Base-by-base conservation (phyloP, 2,888 invertebrate species). In the Oxycera nigricornis region DNA sequence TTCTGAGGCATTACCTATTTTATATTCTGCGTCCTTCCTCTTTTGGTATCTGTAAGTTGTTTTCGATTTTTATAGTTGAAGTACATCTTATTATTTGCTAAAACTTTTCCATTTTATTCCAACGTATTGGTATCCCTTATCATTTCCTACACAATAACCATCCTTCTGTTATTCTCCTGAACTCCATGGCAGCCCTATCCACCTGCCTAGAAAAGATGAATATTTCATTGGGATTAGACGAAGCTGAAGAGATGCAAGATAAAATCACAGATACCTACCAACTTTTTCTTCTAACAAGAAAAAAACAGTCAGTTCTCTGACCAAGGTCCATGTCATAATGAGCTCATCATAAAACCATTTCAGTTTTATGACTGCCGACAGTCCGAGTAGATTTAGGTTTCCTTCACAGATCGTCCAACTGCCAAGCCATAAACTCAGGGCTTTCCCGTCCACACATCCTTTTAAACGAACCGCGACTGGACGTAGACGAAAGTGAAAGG, bases 341-440 rank as follows among this genome's bases (percentile, higher is more conserved):
- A 70, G 52, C 70, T 70, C 52, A 70, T 70, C 70, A 70, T 70
- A 70, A 70, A 70, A 70, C 35, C 72, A 72, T 72, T 72, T 72
- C 28, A 55, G 41, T 39, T 39, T 59, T 39, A 41, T n/a, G 57
- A 41, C 39, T 72, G 57, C 57, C 50, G 52, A 55, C 55, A 50
- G 55, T 20, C 28, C 55, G 30, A 28, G 20, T 55, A 35, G 57
- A 72, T 14, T n/a, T 52, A 28, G 50, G 17, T 68, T 68, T 68
- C 68, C 68, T 68, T 46, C 22, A 46, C 28, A 24, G 50, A 30
- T 41, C 22, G 28, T 17, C 65, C 41, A 17, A 31, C 17, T n/a
- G 61, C 22, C 61, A 31, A 35, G 22, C 14, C 17, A 55, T 70
- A 52, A 70, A 46, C 28, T 70, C 31, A 20, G 70, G 70, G 30